phyloP scores from a whole-genome alignment of 2,113 vertebrate species.

The Cephalopterus ornatus region DNA sequence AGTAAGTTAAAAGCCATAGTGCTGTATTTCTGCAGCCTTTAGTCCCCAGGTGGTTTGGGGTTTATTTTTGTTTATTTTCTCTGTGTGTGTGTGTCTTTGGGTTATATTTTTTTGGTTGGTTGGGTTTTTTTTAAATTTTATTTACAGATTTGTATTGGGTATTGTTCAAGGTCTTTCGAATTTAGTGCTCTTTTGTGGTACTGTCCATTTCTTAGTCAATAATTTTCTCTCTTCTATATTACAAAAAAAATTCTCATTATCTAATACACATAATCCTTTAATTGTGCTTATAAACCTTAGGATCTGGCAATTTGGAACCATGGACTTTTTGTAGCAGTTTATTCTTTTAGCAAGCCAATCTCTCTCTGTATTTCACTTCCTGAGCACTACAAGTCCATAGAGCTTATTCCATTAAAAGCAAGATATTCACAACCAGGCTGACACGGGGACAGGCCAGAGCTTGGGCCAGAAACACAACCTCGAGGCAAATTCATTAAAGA shows the following conservation, averaged over 20 bases:
- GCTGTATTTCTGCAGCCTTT: not conserved
- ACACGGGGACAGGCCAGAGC: not conserved
- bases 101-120: not conserved
- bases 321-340: not conserved
- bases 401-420: not conserved
- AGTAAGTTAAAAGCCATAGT: not conserved
- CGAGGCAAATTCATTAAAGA: not conserved
- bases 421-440: not conserved
- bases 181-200: not conserved
- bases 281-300: not conserved
- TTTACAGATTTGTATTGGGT: not conserved
- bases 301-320: conserved; percentile 16
- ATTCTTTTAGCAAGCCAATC: conserved; percentile 41
- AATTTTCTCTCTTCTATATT: not conserved
- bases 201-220: not conserved
- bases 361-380: not conserved
- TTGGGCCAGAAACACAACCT: not conserved
- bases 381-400: not conserved
- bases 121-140: not conserved
- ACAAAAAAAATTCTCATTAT: not conserved
- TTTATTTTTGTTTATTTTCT: not conserved
- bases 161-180: not conserved
- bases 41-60: too few species aligned
- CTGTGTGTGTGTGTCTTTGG: not conserved
- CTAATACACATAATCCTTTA: not conserved